Conservation (phyloP, 1,140 invertebrate species). For the Bombus confusus region DNA sequence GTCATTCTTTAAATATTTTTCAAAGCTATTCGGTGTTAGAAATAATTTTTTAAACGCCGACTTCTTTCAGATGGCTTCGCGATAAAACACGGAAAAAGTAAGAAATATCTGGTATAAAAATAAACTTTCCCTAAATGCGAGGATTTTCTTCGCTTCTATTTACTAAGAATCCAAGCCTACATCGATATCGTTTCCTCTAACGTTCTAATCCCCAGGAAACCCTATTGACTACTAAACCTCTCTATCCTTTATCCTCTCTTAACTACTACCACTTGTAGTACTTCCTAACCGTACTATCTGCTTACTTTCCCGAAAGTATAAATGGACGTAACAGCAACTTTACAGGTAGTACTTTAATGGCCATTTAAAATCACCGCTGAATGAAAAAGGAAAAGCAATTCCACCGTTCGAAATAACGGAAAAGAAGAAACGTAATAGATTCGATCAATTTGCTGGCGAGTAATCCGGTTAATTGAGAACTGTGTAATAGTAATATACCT, state of each 20-base stretch:
- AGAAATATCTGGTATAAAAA: no score
- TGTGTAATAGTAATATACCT: background rate
- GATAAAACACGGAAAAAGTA: background rate
- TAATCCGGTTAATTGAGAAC: slow-evolving; percentile 7
- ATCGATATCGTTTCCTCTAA: background rate
- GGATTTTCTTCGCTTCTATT: background rate
- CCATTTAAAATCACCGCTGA: background rate
- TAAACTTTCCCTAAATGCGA: background rate
- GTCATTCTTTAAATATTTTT: background rate
- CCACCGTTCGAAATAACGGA: background rate
- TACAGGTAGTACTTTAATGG: background rate
- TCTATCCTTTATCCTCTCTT: background rate
- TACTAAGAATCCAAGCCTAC: background rate
- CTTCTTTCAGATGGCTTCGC: background rate
- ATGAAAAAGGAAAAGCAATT: background rate
- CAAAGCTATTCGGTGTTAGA: background rate
- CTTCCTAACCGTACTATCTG: background rate
- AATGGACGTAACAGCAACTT: slow-evolving; percentile 19
- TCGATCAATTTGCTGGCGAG: background rate
- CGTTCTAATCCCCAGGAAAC: background rate
- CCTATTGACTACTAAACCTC: slow-evolving; percentile 16
- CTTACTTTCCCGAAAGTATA: slow-evolving; percentile 12
- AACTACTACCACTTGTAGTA: background rate
- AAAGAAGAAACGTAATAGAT: background rate
- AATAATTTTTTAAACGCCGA: no score